These are phyloP conservation scores for Exaiptasia diaphana DNA, from an alignment of 64 coral and sea anemone genomes.

Conservation along the genomic window DNA sequence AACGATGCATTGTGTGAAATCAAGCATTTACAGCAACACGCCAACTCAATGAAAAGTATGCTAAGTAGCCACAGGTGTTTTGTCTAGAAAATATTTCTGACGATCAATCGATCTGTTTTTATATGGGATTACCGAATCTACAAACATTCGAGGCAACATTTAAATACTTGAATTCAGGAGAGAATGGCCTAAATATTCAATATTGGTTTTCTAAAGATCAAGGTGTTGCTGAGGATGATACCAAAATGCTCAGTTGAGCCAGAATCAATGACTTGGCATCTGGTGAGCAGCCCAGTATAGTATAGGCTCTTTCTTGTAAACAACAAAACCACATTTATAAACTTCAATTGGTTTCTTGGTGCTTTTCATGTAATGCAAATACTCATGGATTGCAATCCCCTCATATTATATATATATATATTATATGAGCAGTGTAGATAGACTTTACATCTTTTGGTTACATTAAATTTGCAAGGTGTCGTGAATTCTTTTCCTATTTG, in stretches of 20 bases:
- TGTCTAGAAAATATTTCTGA: neutral
- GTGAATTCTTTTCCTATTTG: constrained; percentile 19
- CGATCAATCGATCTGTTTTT: neutral
- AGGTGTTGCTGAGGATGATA: too few species aligned
- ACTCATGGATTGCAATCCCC: neutral
- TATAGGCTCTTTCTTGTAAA: neutral
- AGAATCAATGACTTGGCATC: constrained; percentile 17
- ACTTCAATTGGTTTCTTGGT: neutral
- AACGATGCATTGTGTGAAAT: too few species aligned
- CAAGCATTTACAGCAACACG: too few species aligned
- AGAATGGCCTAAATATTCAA: constrained; percentile 7
- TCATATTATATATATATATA: constrained; percentile 2
- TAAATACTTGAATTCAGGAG: neutral
- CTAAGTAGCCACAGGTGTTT: neutral
- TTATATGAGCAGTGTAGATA: neutral
- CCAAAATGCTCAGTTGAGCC: neutral
- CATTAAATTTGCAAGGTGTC: constrained; percentile 12
- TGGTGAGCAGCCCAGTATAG: constrained; percentile 2
- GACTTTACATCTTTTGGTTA: neutral
- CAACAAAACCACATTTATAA: neutral
- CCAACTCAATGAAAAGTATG: too few species aligned
- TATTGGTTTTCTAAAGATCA: constrained; percentile 8
- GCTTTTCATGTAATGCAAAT: constrained; percentile 8
- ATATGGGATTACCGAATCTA: neutral
- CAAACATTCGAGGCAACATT: neutral